A percentile compares a stretch with the other conserved stretches of the same genome.
phyloP scores from a whole-genome alignment of 2,113 vertebrate species.

The Malaclemys terrapin region DNA sequence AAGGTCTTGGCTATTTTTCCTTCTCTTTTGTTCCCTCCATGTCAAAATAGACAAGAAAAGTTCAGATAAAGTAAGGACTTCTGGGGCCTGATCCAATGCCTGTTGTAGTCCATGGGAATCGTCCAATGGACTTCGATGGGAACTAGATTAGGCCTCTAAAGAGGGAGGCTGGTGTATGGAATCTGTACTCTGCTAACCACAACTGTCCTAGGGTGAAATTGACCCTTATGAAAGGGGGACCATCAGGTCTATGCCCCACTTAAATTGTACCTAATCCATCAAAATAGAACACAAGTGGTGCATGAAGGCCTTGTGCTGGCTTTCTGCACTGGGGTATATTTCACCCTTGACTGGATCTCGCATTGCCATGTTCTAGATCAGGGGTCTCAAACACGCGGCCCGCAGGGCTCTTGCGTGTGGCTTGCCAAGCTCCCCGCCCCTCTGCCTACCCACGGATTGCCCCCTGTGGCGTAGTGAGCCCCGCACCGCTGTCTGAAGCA shows the following conservation, averaged over 20 bases:
- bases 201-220: not conserved
- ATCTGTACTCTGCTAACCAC: not conserved
- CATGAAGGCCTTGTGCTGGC: not conserved
- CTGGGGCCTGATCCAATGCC: not conserved
- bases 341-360: not conserved
- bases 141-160: not conserved
- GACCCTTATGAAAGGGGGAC: not conserved
- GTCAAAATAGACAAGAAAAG: not conserved
- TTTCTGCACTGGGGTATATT: not conserved
- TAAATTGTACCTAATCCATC: not conserved
- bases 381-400: too few relatives aligned
- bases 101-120: not conserved
- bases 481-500: too few relatives aligned
- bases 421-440: too few relatives aligned
- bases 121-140: not conserved
- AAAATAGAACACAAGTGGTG: not conserved
- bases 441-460: too few relatives aligned
- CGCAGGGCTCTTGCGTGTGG: too few relatives aligned
- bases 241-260: not conserved
- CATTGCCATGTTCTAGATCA: not conserved
- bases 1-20: not conserved
- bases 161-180: not conserved
- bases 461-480: too few relatives aligned
- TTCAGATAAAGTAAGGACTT: not conserved
- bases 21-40: not conserved